Evolutionary conservation across 2,797 vertebrate species (phyloP).

Genomic region (Knipowitschia caucasica): DNA sequence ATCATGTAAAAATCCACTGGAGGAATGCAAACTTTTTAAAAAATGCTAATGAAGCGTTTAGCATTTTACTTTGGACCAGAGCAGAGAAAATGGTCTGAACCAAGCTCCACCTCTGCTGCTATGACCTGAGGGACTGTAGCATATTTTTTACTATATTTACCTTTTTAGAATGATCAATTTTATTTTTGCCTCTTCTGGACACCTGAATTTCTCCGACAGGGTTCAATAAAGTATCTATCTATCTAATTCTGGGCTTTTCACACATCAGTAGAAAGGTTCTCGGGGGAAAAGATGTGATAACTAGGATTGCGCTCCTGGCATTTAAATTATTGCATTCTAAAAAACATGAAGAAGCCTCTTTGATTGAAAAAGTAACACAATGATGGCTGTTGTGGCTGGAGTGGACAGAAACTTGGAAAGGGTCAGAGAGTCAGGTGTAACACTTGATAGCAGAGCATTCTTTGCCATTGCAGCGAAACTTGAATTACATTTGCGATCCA

Average conservation of each 20-base stretch:
- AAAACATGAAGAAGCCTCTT: background rate
- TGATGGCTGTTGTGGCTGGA: background rate
- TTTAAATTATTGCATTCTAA: conserved; percentile 2
- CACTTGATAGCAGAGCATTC: background rate
- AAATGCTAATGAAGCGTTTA: too few relatives aligned
- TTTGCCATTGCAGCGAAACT: background rate
- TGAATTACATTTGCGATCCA: background rate
- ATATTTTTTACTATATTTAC: too few relatives aligned
- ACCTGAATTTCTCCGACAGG: too few relatives aligned
- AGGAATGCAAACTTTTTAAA: too few relatives aligned
- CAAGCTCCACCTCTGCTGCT: too few relatives aligned
- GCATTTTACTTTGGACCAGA: too few relatives aligned
- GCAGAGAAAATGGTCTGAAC: too few relatives aligned
- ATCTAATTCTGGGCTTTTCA: background rate
- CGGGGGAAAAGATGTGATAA: background rate
- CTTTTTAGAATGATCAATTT: too few relatives aligned
- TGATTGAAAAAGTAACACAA: background rate
- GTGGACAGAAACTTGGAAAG: background rate
- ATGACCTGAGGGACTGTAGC: too few relatives aligned
- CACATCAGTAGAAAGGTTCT: background rate
- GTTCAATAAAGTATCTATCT: too few relatives aligned
- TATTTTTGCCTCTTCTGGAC: too few relatives aligned
- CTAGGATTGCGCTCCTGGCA: background rate
- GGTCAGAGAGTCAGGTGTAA: background rate
- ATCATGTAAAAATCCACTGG: too few relatives aligned